Evolutionary conservation across 2,797 vertebrate species (phyloP), one percentile per base, ranked within the genome.

Genomic region (Echiichthys vipera): DNA sequence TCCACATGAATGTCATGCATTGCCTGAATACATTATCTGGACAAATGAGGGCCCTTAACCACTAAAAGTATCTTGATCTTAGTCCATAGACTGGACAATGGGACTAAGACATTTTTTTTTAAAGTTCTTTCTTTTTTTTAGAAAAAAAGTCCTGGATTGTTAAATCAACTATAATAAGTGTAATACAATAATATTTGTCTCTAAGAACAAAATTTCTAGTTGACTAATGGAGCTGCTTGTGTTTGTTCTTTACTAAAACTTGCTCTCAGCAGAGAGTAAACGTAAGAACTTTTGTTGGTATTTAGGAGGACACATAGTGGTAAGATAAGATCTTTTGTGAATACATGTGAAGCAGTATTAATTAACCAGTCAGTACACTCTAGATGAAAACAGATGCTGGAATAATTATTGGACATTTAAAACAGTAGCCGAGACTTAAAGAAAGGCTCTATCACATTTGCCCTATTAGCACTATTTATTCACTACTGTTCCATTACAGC

Each of bases 391-490:
- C 27, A 55, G 25, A 14, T 39, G 30, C 30, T n/a, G 25, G 42
- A 51, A 24, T 68, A 69, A 65, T 22, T 39, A 58, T 22, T 13
- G n/a, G 46, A 51, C 32, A 66, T 62, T 66, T 66, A 51, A 45
- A 65, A 70, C 42, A 46, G 10, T 49, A 56, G 37, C 62, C 71
- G 40, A 43, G 27, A 71, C 53, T 54, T 65, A 64, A 43, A 65
- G 36, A 42, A 12, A 34, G 18, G 40, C 61, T 71, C 25, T 36
- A 71, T 61, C 49, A 71, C 63, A 46, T 43, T 3, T 24, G 18
- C 53, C 46, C 58, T 65, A 54, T 74, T 43, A 74, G 15, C 54
- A 43, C 12, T 54, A 49, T 69, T 13, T 47, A 70, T 74, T 64
- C 46, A 47, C 32, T 12, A 1, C 39, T 64, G 36, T 32, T n/a